Conservation (phyloP, 2,113 vertebrate species). For the Asarcornis scutulata region DNA sequence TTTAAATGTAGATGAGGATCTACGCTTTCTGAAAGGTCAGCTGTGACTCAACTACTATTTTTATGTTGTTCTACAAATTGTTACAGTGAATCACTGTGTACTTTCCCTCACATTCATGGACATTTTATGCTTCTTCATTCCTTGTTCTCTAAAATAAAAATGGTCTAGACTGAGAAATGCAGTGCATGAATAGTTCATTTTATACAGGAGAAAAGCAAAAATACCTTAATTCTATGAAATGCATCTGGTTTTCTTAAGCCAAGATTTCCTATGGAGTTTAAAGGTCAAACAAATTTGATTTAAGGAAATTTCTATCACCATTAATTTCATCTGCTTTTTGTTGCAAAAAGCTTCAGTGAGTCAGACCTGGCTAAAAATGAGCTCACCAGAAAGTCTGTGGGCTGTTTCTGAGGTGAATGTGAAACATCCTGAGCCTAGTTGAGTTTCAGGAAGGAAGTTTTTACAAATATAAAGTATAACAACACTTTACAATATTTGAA, state of each 20-base stretch:
- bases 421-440: background rate
- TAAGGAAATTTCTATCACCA: background rate
- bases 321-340: background rate
- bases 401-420: background rate
- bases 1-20: constrained; percentile 32
- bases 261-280: background rate
- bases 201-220: constrained; percentile 27
- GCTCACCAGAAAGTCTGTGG: background rate
- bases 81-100: constrained; percentile 55
- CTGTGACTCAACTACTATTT: constrained; percentile 61
- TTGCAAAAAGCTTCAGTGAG: background rate
- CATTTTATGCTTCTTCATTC: constrained; percentile 4
- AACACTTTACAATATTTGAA: background rate
- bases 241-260: background rate
- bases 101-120: constrained; percentile 8
- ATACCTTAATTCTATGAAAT: background rate
- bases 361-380: constrained; percentile 17
- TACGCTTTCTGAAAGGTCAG: constrained; percentile 51
- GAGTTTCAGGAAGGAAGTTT: background rate
- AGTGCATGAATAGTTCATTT: background rate
- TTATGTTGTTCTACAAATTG: constrained; percentile 54
- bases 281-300: constrained; percentile 19
- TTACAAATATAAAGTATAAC: background rate
- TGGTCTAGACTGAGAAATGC: background rate
- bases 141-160: constrained; percentile 26